phyloP scores from a whole-genome alignment of 2,888 invertebrate species.

The Ceriagrion tenellum region DNA sequence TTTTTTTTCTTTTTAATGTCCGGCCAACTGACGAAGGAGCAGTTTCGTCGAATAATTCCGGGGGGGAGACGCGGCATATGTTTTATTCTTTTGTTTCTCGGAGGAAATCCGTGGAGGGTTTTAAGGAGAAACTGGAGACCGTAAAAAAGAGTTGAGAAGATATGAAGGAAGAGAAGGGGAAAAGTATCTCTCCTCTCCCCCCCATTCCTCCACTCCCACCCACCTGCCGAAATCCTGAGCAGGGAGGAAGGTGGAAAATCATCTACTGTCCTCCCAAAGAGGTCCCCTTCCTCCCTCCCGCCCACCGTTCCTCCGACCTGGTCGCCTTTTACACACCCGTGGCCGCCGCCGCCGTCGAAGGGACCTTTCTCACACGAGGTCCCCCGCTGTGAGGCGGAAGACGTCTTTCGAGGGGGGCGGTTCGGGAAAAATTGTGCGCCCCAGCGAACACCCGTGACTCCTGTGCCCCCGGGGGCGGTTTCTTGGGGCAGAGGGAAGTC shows the following conservation, averaged over 20 bases:
- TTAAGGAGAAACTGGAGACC: not conserved
- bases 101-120: constrained; percentile 1
- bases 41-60: not conserved
- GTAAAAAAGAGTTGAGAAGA: not conserved
- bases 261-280: not conserved
- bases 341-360: not conserved
- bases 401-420: not conserved
- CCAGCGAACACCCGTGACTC: constrained; percentile 16
- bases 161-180: not conserved
- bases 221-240: not conserved
- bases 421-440: not conserved
- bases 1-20: not conserved
- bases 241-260: too few species aligned
- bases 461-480: constrained; percentile 37
- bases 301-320: not conserved
- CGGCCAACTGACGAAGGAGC: constrained; percentile 1
- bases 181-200: not conserved
- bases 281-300: not conserved
- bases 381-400: not conserved
- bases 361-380: not conserved
- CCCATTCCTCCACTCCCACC: not conserved
- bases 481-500: not conserved
- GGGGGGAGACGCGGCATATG: not conserved
- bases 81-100: not conserved
- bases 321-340: not conserved